A percentile compares a stretch with the other conserved stretches of the same genome.
Evolutionary conservation across 2,797 vertebrate genomes (phyloP).

Genomic region (Rhadinocentrus ornatus): DNA sequence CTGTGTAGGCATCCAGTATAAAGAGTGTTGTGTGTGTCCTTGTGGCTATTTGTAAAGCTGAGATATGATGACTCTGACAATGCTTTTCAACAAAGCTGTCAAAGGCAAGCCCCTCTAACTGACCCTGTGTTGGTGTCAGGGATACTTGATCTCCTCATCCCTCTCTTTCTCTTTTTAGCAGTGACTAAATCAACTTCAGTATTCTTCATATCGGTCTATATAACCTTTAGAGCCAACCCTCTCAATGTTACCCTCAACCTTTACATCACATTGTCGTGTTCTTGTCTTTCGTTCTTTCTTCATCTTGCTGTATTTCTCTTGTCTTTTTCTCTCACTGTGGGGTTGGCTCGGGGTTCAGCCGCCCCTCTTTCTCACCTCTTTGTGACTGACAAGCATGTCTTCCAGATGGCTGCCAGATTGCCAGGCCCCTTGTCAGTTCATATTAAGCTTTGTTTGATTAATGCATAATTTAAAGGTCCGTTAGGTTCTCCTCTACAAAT

Average conservation of each 20-base stretch:
- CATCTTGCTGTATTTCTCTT: slow-evolving; percentile 16
- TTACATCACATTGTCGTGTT: slow-evolving; percentile 26
- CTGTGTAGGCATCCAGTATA: slow-evolving; percentile 15
- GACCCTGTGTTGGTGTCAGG: slow-evolving; percentile 48
- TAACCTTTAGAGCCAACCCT: slow-evolving; percentile 47
- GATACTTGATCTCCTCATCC: slow-evolving; percentile 40
- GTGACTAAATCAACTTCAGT: slow-evolving; percentile 46
- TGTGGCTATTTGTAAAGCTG: slow-evolving; percentile 56
- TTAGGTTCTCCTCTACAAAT: slow-evolving; percentile 70
- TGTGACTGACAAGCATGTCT: slow-evolving; percentile 76
- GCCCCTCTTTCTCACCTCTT: slow-evolving; percentile 71
- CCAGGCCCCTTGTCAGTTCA: slow-evolving; percentile 73
- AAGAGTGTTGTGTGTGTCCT: slow-evolving; percentile 12
- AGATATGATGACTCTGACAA: slow-evolving; percentile 48
- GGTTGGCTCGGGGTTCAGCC: slow-evolving; percentile 66
- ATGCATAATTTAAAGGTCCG: slow-evolving; percentile 75
- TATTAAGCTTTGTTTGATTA: slow-evolving; percentile 76
- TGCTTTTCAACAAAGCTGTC: slow-evolving; percentile 55
- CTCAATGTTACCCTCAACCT: slow-evolving; percentile 41
- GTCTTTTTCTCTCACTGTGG: slow-evolving; percentile 18
- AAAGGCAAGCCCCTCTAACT: slow-evolving; percentile 35
- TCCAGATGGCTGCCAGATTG: slow-evolving; percentile 81
- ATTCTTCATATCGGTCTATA: slow-evolving; percentile 39
- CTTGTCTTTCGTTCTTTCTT: slow-evolving; percentile 34
- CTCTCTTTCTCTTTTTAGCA: slow-evolving; percentile 20